These are phyloP conservation scores for Petrolisthes manimaculis DNA, from an alignment of 2,888 invertebrate species.

Conservation along the genomic window DNA sequence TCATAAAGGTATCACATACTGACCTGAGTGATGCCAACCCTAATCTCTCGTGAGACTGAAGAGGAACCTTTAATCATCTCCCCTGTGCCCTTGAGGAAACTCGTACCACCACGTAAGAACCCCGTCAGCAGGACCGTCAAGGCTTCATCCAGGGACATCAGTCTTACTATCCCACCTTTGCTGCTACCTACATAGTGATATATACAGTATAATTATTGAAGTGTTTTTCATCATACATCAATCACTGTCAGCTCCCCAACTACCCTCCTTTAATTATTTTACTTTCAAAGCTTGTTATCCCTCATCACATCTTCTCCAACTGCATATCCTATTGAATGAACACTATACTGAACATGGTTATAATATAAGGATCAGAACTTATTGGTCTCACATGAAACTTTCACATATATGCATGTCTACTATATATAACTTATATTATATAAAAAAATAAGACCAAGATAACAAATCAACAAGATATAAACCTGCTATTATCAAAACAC, in stretches of 20 bases:
- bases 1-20: not conserved
- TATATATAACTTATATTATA: not conserved
- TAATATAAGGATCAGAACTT: no score
- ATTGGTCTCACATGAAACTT: not conserved
- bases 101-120: slow-evolving; percentile 92
- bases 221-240: no score
- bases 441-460: no score
- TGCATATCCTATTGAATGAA: no score
- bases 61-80: slow-evolving; percentile 97
- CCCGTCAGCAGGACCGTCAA: slow-evolving; percentile 92
- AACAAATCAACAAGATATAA: not conserved
- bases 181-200: slow-evolving; percentile 28
- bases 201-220: no score
- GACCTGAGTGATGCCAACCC: slow-evolving; percentile 97
- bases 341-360: no score
- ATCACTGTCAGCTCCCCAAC: no score
- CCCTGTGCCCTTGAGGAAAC: slow-evolving; percentile 91
- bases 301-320: no score
- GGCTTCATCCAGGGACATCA: slow-evolving; percentile 89
- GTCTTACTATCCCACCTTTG: slow-evolving; percentile 72
- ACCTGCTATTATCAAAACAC: not conserved
- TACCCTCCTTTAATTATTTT: no score
- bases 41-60: slow-evolving; percentile 92
- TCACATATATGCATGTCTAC: no score
- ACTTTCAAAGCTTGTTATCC: no score